These are phyloP conservation scores for Aricia artaxerxes DNA, from an alignment of 2,888 invertebrate genomes.

Conservation along the genomic window DNA sequence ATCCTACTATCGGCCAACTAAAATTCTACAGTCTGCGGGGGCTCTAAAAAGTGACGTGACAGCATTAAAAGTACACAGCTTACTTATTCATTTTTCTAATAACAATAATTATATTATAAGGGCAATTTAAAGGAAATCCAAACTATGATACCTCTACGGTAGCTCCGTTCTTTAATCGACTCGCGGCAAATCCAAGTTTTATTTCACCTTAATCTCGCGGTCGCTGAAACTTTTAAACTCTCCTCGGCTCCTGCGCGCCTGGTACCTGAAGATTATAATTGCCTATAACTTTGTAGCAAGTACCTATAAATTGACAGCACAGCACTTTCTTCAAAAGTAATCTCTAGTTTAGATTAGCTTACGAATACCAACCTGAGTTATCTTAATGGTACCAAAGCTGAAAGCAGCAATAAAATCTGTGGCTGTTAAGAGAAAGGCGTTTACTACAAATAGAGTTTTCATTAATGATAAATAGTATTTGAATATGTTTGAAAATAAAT, in stretches of 20 bases:
- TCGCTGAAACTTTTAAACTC: constrained; percentile 19
- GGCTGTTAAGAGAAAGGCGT: neutral
- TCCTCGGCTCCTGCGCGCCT: constrained; percentile 3
- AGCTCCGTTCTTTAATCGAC: constrained; percentile 16
- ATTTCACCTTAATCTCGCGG: constrained; percentile 11
- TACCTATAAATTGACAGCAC: neutral
- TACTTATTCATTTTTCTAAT: no score
- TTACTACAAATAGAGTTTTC: neutral
- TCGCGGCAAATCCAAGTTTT: constrained; percentile 19
- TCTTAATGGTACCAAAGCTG: neutral
- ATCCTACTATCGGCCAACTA: no score
- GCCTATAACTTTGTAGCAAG: neutral
- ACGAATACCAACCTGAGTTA: neutral
- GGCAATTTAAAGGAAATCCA: neutral
- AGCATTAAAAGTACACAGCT: no score
- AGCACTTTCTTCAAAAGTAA: neutral
- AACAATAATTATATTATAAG: neutral
- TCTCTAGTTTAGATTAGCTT: neutral
- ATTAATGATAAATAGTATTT: no score
- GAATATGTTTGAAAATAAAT: no score
- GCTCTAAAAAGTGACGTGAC: no score
- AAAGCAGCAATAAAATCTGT: neutral
- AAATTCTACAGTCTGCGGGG: no score
- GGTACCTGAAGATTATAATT: constrained; percentile 9
- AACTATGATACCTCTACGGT: neutral